These are phyloP conservation scores for Heliconius hewitsoni DNA, from an alignment of 1,140 invertebrate genomes.

Conservation along the genomic window DNA sequence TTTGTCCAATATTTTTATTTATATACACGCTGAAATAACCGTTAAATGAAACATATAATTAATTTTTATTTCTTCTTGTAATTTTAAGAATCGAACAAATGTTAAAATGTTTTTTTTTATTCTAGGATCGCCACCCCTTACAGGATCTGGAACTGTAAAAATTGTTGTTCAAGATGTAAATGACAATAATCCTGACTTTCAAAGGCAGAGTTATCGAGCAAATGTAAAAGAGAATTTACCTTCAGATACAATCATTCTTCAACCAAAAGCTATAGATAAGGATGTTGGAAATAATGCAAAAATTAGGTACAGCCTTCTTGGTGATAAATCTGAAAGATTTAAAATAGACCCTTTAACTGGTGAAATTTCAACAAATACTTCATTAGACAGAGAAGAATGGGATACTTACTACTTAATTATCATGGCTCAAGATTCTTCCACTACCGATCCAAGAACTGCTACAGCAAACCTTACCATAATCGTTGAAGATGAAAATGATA, in stretches of 20 bases:
- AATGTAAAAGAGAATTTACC: slow-evolving; percentile 89
- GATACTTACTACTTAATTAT: slow-evolving; percentile 90
- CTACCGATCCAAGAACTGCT: slow-evolving; percentile 89
- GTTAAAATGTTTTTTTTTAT: slow-evolving; percentile 38
- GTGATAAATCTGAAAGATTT: slow-evolving; percentile 90
- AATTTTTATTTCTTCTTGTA: neutral
- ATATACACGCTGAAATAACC: too few species aligned
- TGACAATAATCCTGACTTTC: slow-evolving; percentile 94
- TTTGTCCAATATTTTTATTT: too few species aligned
- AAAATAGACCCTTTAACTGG: slow-evolving; percentile 88
- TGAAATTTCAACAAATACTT: slow-evolving; percentile 86
- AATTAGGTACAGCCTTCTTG: slow-evolving; percentile 90
- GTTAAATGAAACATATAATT: neutral
- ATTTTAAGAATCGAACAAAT: too few species aligned
- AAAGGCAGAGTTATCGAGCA: slow-evolving; percentile 88
- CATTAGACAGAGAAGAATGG: slow-evolving; percentile 90
- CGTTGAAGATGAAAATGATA: slow-evolving; percentile 93
- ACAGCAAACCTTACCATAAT: slow-evolving; percentile 91
- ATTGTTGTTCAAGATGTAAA: slow-evolving; percentile 96
- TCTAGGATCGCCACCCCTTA: slow-evolving; percentile 92
- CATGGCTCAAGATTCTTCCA: slow-evolving; percentile 92
- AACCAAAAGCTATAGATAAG: slow-evolving; percentile 88
- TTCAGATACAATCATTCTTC: slow-evolving; percentile 86
- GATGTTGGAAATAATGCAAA: slow-evolving; percentile 92
- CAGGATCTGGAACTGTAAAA: slow-evolving; percentile 92